phyloP scores from a whole-genome alignment of 2,888 invertebrate genomes.

The Resseliella maxima region DNA sequence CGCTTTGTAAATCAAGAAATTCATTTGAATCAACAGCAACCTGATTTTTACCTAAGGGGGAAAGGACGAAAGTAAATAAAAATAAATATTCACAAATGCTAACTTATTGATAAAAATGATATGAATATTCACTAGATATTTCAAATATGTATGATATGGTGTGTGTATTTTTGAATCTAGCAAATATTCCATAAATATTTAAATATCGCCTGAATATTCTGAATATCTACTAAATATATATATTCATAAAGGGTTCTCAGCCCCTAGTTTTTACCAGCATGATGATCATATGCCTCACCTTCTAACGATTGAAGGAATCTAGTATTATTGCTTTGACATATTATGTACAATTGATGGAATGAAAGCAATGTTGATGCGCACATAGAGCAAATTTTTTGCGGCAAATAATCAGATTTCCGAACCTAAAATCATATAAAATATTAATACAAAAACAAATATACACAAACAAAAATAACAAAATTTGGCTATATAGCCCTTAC shows the following conservation, averaged over 20 bases:
- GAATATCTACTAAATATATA: no score
- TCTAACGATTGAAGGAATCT: background rate
- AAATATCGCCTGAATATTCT: no score
- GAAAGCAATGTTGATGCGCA: constrained; percentile 23
- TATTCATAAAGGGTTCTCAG: no score
- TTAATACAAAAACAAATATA: background rate
- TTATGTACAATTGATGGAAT: constrained; percentile 41
- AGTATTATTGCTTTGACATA: constrained; percentile 18
- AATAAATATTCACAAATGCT: no score
- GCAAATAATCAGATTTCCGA: constrained; percentile 33
- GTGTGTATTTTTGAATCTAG: no score
- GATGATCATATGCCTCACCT: constrained; percentile 18
- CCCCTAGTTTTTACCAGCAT: no score
- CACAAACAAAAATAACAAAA: background rate
- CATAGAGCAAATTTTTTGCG: constrained; percentile 43
- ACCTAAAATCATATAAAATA: constrained; percentile 2
- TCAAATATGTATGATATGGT: no score
- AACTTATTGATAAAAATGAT: no score
- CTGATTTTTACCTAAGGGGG: no score
- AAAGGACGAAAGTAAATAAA: no score
- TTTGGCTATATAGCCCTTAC: background rate
- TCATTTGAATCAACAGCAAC: constrained; percentile 17
- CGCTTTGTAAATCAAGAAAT: constrained; percentile 25
- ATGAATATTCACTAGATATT: no score
- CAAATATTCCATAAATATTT: no score